Evolutionary conservation across 2,113 vertebrate species (phyloP).

Genomic region (Alethe castanea): DNA sequence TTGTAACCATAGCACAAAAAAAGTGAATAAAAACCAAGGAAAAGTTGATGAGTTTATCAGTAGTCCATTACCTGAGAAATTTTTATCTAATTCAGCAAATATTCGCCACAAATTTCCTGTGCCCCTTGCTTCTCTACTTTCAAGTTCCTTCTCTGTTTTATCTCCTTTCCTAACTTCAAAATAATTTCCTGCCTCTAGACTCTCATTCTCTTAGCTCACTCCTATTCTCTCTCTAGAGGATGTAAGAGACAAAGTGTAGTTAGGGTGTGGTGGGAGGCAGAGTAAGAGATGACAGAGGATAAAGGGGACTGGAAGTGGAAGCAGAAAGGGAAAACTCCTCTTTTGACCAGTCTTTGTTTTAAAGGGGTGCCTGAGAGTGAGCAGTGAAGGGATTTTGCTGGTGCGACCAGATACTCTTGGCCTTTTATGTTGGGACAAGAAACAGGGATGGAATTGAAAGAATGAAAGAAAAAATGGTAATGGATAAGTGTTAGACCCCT

Average conservation of each 20-base stretch:
- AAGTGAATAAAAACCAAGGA: background rate
- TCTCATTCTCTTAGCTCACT: background rate
- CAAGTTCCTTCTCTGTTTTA: background rate
- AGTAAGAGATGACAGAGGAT: background rate
- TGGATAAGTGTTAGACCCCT: background rate
- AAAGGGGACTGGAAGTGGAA: background rate
- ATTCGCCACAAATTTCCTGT: background rate
- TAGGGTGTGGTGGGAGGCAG: background rate
- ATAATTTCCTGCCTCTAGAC: background rate
- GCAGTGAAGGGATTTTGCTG: background rate
- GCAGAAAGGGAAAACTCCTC: background rate
- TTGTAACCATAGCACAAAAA: background rate
- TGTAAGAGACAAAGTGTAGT: background rate
- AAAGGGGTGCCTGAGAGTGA: background rate
- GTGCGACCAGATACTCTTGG: background rate
- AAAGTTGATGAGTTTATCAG: conserved; percentile 6
- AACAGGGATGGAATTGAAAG: background rate
- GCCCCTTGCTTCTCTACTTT: background rate
- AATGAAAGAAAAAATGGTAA: background rate
- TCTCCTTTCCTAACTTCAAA: background rate
- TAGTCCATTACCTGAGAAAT: background rate
- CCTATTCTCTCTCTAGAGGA: background rate
- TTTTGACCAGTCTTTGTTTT: background rate
- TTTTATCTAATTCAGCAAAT: background rate
- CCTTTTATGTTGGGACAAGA: background rate